Conservation (phyloP, 2,797 vertebrate species). For the Novumbra hubbsi region DNA sequence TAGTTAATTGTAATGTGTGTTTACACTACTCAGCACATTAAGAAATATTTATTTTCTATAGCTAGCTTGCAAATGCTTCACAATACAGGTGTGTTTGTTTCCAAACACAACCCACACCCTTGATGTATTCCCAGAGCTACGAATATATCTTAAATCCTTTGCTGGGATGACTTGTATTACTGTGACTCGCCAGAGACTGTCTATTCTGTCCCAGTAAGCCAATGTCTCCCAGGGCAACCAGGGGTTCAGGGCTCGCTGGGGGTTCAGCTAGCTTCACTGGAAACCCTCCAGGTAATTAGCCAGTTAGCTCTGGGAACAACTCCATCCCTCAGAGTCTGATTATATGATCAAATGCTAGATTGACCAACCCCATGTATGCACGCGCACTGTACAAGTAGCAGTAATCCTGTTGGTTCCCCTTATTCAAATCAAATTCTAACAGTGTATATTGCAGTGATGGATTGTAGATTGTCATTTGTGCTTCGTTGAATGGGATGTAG, state of each 20-base stretch:
- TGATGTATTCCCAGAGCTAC: too few species aligned
- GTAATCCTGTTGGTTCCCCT: conserved; percentile 57
- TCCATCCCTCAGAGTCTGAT: conserved; percentile 59
- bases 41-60: too few species aligned
- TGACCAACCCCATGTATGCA: conserved; percentile 46
- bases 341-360: conserved; percentile 61
- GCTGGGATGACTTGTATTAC: conserved; percentile 35
- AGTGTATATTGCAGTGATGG: conserved; percentile 41
- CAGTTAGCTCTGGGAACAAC: conserved; percentile 57
- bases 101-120: too few species aligned
- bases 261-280: conserved; percentile 16
- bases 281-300: conserved; percentile 58
- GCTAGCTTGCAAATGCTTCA: too few species aligned
- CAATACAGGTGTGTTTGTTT: too few species aligned
- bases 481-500: conserved; percentile 64
- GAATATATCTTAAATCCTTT: conserved; percentile 26
- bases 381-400: conserved; percentile 52
- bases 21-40: too few species aligned
- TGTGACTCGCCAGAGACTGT: conserved; percentile 43
- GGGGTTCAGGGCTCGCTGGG: conserved; percentile 29
- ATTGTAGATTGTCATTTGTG: conserved; percentile 49
- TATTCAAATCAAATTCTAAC: conserved; percentile 67
- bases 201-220: conserved; percentile 20
- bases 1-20: too few species aligned
- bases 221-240: conserved; percentile 25